Percentiles rank a stretch among this genome's conserved stretches.
phyloP scores from a whole-genome alignment of 2,113 vertebrate species.

The Geococcyx californianus region DNA sequence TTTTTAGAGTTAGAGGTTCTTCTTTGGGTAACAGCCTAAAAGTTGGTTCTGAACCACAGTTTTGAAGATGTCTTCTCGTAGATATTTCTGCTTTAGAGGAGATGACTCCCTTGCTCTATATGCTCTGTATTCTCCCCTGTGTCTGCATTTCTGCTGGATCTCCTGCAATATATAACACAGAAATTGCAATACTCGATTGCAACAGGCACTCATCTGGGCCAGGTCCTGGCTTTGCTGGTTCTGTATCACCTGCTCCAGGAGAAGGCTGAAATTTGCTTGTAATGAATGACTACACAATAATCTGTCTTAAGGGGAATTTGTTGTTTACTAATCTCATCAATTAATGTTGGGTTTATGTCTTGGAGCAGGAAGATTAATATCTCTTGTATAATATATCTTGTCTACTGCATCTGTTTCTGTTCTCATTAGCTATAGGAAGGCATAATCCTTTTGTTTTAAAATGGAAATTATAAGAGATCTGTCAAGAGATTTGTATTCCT shows the following conservation, averaged over 20 bases:
- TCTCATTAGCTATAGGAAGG: constrained; percentile 14
- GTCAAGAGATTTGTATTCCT: background rate
- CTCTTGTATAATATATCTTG: constrained; percentile 22
- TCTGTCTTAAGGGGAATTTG: constrained; percentile 11
- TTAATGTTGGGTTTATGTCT: constrained; percentile 36
- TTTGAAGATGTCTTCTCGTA: background rate
- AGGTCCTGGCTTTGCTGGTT: background rate
- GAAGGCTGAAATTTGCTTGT: background rate
- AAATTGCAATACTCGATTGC: background rate
- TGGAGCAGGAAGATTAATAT: constrained; percentile 39
- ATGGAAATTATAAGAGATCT: constrained; percentile 20
- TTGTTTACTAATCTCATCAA: constrained; percentile 48
- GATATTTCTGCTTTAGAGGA: background rate
- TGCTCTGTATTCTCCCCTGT: too few species aligned
- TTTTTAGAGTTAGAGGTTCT: background rate
- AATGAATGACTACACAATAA: constrained; percentile 1
- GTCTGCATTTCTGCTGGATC: background rate
- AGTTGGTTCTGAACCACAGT: background rate
- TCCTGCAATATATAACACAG: background rate
- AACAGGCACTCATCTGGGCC: background rate
- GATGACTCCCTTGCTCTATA: background rate
- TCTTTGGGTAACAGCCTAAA: background rate
- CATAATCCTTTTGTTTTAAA: constrained; percentile 38
- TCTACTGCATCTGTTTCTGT: constrained; percentile 23
- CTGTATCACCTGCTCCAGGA: background rate